A percentile compares a stretch with the other conserved stretches of the same genome.
phyloP scores from a whole-genome alignment of 2,888 invertebrate genomes.

The Cosmia pyralina region DNA sequence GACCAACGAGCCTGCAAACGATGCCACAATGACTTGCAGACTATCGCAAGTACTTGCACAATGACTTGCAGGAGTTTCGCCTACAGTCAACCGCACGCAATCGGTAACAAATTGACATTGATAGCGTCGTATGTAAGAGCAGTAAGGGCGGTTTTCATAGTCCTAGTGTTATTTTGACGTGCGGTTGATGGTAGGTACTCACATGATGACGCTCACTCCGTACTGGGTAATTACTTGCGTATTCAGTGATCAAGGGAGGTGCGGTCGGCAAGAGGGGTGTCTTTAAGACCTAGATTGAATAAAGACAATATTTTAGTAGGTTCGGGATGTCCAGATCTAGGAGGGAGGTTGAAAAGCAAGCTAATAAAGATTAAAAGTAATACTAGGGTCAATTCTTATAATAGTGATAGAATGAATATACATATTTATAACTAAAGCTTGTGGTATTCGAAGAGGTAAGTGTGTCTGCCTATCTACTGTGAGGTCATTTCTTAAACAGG shows the following conservation, averaged over 20 bases:
- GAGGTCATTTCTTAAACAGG: too few species aligned
- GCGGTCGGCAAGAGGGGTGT: neutral
- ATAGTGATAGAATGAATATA: too few species aligned
- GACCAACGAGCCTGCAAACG: conserved; percentile 63
- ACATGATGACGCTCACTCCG: conserved; percentile 13
- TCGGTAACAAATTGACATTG: neutral
- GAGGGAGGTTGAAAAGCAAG: neutral
- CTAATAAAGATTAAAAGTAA: too few species aligned
- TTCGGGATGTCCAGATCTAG: neutral
- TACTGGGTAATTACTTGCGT: conserved; percentile 45
- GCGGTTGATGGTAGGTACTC: conserved; percentile 27
- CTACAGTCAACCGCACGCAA: neutral
- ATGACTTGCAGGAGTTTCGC: conserved; percentile 35
- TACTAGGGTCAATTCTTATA: too few species aligned
- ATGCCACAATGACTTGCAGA: conserved; percentile 56
- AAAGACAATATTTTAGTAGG: neutral
- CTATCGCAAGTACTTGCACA: conserved; percentile 12
- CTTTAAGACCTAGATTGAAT: neutral
- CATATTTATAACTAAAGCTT: too few species aligned
- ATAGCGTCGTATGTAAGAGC: neutral
- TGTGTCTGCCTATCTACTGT: too few species aligned
- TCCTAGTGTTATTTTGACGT: neutral
- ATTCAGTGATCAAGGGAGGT: conserved; percentile 17
- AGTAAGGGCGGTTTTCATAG: neutral
- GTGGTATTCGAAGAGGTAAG: too few species aligned